Percentiles rank a stretch among this genome's conserved stretches.
These are phyloP conservation scores for Climacteris rufus DNA, from an alignment of 2,113 vertebrate genomes.

Conservation along the genomic window DNA sequence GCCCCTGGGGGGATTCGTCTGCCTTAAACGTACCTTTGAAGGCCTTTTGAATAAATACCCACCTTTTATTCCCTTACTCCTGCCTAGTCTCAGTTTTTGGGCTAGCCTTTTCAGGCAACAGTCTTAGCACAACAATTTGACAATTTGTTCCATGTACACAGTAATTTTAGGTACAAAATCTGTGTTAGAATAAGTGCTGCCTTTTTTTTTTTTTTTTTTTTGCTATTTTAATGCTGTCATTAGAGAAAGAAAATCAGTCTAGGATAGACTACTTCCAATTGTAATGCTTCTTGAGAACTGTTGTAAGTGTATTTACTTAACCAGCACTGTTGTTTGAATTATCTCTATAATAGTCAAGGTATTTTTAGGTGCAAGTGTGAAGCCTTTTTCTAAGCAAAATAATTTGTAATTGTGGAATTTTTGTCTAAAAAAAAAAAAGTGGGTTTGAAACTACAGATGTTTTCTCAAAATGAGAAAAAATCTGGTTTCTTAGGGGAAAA, in stretches of 20 bases:
- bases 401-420: background rate
- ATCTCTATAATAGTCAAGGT: background rate
- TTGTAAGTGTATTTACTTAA: background rate
- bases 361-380: background rate
- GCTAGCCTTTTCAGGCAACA: too few relatives aligned
- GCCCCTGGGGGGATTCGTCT: too few relatives aligned
- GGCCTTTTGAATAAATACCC: too few relatives aligned
- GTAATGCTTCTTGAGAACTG: background rate
- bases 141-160: background rate
- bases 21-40: too few relatives aligned
- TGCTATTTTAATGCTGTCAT: background rate
- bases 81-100: too few relatives aligned
- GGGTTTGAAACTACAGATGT: background rate
- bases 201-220: background rate
- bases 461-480: background rate
- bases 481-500: fast-evolving
- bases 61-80: too few relatives aligned
- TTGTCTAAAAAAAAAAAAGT: background rate
- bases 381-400: background rate
- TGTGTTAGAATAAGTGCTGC: background rate
- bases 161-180: background rate
- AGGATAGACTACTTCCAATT: background rate
- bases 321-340: background rate
- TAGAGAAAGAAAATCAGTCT: background rate
- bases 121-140: background rate